Evolutionary conservation across 2,888 invertebrate species (phyloP), one percentile per base, ranked within the genome.

Genomic region (Campoletis raptor): DNA sequence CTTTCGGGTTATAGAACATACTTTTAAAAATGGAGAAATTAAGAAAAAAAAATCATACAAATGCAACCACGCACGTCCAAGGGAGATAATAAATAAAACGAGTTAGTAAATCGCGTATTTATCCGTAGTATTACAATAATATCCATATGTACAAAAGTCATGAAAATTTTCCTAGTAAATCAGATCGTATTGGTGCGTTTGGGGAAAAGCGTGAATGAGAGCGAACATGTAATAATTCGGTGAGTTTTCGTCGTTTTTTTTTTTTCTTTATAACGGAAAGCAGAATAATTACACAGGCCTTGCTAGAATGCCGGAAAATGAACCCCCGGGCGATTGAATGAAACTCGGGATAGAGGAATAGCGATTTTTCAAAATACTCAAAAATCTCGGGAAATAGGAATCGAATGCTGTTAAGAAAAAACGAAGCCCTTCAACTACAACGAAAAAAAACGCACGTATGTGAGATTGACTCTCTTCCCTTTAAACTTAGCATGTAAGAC

Each of bases 61-160:
- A 89, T 86, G 88, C 87, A 89, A 89, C 85, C 78, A 85, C 89
- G 89, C 89, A 89, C 89, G 89, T 90, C 89, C 88, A 89, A 81
- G 24, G 80, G 80, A 83, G 83, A 88, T 88, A 85, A 87, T 88
- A 89, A 88, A 52, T 61, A 81, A 54, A 83, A 83, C 73, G 52
- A 77, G 69, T 64, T 72, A 66, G 81, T 36, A 54, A 87, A 76
- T 80, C 81, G 78, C 86, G 76, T 81, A 84, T 83, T 83, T 86
- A 81, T 73, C 69, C 78, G 24, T 87, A 87, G 81, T 73, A 70
- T 74, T 48, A 80, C 73, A 77, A 83, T 21, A 7, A 76, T 78
- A 81, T 83, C 76, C 86, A 72, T 67, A 85, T 88, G 85, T 88
- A 88, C 86, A 85, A 86, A 88, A 78, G 40, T 73, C 66, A 83